Base-by-base conservation (phyloP, 2,113 vertebrate genomes). In the Nerophis lumbriciformis region DNA sequence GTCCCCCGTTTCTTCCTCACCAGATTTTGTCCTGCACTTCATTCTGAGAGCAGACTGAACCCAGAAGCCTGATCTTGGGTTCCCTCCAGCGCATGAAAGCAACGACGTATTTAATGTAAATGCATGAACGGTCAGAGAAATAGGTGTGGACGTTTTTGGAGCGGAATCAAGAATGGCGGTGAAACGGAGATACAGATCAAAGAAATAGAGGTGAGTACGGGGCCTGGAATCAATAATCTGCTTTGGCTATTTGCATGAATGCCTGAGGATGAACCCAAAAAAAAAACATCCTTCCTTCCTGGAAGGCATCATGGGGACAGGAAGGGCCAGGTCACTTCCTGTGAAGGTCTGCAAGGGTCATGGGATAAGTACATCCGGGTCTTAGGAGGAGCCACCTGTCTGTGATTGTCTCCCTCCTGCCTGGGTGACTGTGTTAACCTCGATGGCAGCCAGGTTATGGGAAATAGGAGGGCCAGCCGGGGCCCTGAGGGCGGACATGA, bases 221-320 rank as follows among this genome's bases (percentile, higher is more conserved):
- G 72, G 88, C 90, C 90, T 94, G 94, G 94, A 91, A 92, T 92
- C 89, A 93, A 94, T 94, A 91, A 93, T 83, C 77, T 16, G 50
- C 60, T 73, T 87, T 86, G 82, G 72, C 58, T 50, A n/a, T 78
- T 81, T 21, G 73, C 28, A 28, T 28, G 28, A 28, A 45, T 45
- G 42, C 42, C 42, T 45, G 42, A 45, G 77, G 64, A 68, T 80
- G 78, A 83, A 86, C 70, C 79, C 74, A 71, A 62, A 5, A 78
- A 68, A 90, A 91, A 75, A 90, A 85, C 92, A 93, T 94, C 92
- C 92, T 93, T 93, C 92, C 93, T 94, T 83, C 88, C 92, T 89
- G 88, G 71, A 77, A 80, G 73, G 88, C 89, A 80, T 69, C 78
- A 48, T 61, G 37, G 73, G 84, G 65, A 85, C 88, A 89, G 90